Percentiles rank a stretch among this genome's conserved stretches.
Conservation (phyloP, 1,140 invertebrate species). For the Pectinophora gossypiella region DNA sequence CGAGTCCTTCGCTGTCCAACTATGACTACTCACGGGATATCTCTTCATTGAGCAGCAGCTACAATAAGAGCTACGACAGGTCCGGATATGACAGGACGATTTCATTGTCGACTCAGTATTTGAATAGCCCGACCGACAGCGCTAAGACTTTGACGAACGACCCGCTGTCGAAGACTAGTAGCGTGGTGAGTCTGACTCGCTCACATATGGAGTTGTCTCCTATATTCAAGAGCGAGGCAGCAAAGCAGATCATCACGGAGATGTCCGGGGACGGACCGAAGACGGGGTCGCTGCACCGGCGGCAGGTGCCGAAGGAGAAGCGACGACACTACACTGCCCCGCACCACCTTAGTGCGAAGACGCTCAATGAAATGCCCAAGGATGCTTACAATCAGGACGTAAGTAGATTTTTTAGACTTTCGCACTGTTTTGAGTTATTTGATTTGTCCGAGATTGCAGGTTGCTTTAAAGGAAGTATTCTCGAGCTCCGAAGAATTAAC, state of each 20-base stretch:
- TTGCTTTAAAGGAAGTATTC: too few relatives aligned
- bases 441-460: too few relatives aligned
- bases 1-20: constrained; percentile 64
- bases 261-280: constrained; percentile 78
- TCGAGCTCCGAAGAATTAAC: too few relatives aligned
- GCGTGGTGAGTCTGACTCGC: constrained; percentile 55
- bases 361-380: constrained; percentile 75
- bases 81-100: constrained; percentile 49
- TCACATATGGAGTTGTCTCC: constrained; percentile 75
- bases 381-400: constrained; percentile 77
- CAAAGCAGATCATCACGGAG: constrained; percentile 89
- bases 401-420: constrained; percentile 32
- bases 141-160: constrained; percentile 62
- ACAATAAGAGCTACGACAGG: constrained; percentile 56
- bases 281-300: constrained; percentile 72
- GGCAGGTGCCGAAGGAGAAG: constrained; percentile 86
- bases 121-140: constrained; percentile 65
- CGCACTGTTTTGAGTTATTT: too few relatives aligned
- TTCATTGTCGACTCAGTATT: constrained; percentile 57
- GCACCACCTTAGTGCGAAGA: constrained; percentile 77
- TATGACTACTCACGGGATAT: constrained; percentile 62
- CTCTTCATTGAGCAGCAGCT: constrained; percentile 59
- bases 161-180: constrained; percentile 62
- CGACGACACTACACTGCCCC: constrained; percentile 92
- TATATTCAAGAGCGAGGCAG: constrained; percentile 90